These are phyloP conservation scores for Typhlichthys eigenmanni DNA, from an alignment of 2,797 vertebrate species.

Conservation along the genomic window DNA sequence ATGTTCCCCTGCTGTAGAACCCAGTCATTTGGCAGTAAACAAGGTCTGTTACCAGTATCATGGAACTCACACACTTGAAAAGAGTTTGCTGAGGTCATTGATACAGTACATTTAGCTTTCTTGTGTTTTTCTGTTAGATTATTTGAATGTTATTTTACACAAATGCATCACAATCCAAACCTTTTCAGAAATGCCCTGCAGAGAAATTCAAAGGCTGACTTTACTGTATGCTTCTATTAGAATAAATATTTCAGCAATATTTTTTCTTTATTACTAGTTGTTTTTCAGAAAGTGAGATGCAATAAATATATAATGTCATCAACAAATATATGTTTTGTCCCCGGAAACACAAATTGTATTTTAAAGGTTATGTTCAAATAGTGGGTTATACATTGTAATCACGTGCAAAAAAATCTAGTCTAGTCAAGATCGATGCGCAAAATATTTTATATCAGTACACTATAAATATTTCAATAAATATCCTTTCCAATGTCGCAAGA, in stretches of 20 bases:
- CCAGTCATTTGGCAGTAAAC: constrained; percentile 36
- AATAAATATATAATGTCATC: too few species aligned
- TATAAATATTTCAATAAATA: neutral
- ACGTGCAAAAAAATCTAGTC: neutral
- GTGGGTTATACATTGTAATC: neutral
- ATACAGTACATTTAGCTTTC: neutral
- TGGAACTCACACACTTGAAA: too few species aligned
- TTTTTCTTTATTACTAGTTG: too few species aligned
- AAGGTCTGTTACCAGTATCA: constrained; percentile 2
- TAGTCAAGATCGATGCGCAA: neutral
- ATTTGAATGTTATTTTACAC: neutral
- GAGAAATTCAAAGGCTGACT: constrained; percentile 24
- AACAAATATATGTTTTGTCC: neutral
- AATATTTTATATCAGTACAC: too few species aligned
- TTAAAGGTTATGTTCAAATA: neutral
- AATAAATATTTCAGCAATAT: too few species aligned
- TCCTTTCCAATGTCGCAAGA: neutral
- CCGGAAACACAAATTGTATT: constrained; percentile 4
- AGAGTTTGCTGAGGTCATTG: constrained; percentile 24
- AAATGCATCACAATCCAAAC: constrained; percentile 27
- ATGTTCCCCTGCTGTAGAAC: constrained; percentile 58
- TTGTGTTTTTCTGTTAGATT: too few species aligned
- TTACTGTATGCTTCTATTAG: neutral
- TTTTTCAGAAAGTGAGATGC: too few species aligned
- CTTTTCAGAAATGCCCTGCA: constrained; percentile 28